Evolutionary conservation across 2,113 vertebrate species (phyloP).

Genomic region (Ploceus nigricollis): DNA sequence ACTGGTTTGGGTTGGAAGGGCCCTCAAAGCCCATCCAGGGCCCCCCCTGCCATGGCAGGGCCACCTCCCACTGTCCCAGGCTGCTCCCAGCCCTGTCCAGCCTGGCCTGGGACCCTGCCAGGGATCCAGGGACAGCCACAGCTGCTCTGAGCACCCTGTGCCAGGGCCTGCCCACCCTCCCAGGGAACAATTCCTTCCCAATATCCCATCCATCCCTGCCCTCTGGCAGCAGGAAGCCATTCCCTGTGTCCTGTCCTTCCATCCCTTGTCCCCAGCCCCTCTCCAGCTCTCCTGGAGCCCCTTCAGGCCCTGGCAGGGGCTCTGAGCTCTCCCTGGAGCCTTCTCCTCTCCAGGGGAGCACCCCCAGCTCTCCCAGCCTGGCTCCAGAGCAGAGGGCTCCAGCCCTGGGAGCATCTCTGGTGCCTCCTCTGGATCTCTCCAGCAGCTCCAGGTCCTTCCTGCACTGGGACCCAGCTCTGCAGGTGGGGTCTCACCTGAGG

Average conservation of each 20-base stretch:
- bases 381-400: neutral
- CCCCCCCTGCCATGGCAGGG: neutral
- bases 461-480: neutral
- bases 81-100: neutral
- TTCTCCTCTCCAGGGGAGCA: neutral
- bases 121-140: neutral
- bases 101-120: neutral
- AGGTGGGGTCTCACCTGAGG: neutral
- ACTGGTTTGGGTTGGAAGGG: neutral
- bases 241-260: neutral
- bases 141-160: neutral
- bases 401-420: accelerated
- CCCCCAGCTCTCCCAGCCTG: neutral
- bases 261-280: neutral
- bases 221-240: neutral
- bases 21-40: accelerated
- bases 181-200: neutral
- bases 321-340: neutral
- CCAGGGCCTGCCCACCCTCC: neutral
- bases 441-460: neutral
- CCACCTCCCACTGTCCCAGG: neutral
- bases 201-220: neutral
- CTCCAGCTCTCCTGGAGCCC: neutral
- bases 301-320: neutral
- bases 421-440: neutral